A percentile compares a stretch with the other conserved stretches of the same genome.
phyloP scores from a whole-genome alignment of 2,888 invertebrate genomes.

The Calameuta pallipes region DNA sequence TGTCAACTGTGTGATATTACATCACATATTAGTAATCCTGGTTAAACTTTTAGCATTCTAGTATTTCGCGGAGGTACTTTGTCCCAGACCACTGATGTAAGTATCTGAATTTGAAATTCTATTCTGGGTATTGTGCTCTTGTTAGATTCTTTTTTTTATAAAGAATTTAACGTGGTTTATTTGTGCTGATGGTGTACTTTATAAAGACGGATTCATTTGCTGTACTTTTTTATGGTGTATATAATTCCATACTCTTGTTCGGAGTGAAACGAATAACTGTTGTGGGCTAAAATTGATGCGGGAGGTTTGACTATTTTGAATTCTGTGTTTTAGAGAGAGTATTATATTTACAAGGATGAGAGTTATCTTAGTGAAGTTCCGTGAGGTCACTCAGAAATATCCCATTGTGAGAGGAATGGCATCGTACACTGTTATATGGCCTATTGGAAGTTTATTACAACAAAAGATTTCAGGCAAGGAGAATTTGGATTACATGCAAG shows the following conservation, averaged over 20 bases:
- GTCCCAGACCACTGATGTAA: not conserved
- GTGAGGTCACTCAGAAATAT: conserved; percentile 67
- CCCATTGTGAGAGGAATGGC: conserved; percentile 71
- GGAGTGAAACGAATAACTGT: not conserved
- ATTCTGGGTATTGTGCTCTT: not conserved
- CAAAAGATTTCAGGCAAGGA: conserved; percentile 66
- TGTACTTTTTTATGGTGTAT: not conserved
- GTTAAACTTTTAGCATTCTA: not conserved
- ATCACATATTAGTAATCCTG: not conserved
- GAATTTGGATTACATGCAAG: conserved; percentile 67
- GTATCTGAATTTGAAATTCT: not conserved
- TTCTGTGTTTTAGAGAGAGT: not conserved
- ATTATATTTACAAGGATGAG: conserved; percentile 44
- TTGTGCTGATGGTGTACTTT: not conserved
- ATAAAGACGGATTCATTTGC: not conserved
- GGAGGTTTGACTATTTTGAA: not conserved
- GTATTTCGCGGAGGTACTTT: not conserved
- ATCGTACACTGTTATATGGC: conserved; percentile 72
- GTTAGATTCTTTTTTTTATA: not conserved
- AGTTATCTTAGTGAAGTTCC: conserved; percentile 61
- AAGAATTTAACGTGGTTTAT: too few relatives aligned
- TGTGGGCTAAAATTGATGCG: not conserved
- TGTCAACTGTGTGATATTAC: conserved; percentile 1
- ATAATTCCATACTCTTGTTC: not conserved
- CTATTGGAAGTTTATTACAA: conserved; percentile 71